Evolutionary conservation across 2,888 invertebrate genomes (phyloP), one percentile per base, ranked within the genome.

Genomic region (Lottia gigantea): DNA sequence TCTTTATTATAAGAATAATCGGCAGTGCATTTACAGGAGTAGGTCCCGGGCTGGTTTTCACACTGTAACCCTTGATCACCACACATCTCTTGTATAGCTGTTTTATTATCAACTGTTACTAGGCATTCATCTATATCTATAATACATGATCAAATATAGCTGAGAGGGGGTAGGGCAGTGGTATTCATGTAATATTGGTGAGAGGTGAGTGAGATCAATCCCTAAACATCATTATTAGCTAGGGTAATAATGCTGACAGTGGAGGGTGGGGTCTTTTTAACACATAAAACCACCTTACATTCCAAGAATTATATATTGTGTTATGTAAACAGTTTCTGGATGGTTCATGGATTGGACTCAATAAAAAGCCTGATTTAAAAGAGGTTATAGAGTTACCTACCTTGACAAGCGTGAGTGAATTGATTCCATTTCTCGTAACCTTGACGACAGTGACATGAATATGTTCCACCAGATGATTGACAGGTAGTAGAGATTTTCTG

Each of bases 51-150:
- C 15, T 55, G 19, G 23, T 55, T 55, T 1, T 6, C 14, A 55
- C 55, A 55, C 23, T 8, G 7, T 11, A 55, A 12, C 11, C 55
- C 55, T 55, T 55, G 19, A 23, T 19, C 55, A 3, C 55, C 55
- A 23, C 55, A 55, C 14, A 55, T 12, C 55, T 23, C 23, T 12
- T 14, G 19, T 11, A 55, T 8, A 3, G 12, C 14, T 12, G 55
- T 55, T 4, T 8, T 23, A 4, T 55, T 55, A 23, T 15, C 23
- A 12, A 23, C 19, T 14, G 19, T 23, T 15, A 19, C 55, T 23
- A 55, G 11, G 23, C 55, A 55, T 55, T 55, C 55, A 55, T 55
- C 55, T 23, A 55, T 55, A 55, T 55, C 55, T 55, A 55, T n/a
- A 55, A 40, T 40, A 11, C 31, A 31, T 40, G 6, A 31, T 6